Evolutionary conservation across 2,888 invertebrate species (phyloP).

Genomic region (Idaea dimidiata): DNA sequence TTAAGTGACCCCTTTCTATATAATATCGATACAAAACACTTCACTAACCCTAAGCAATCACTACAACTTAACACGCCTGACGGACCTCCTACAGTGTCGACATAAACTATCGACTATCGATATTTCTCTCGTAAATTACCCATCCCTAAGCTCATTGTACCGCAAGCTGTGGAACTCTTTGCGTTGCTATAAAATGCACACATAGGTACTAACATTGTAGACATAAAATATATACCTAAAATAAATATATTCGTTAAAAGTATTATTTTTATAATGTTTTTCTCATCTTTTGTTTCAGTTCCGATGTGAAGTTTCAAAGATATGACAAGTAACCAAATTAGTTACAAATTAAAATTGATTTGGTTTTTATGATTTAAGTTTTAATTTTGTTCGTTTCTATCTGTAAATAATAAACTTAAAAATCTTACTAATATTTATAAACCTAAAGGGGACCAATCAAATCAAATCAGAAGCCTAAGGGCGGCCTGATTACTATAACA

Average conservation of each 20-base stretch:
- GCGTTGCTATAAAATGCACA: background rate
- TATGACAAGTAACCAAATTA: no score
- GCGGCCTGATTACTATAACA: no score
- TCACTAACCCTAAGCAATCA: background rate
- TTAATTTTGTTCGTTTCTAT: no score
- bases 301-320: no score
- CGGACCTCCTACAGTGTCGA: background rate
- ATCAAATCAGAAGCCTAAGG: no score
- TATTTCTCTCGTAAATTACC: background rate
- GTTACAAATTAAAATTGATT: no score
- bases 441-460: no score
- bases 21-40: background rate
- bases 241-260: background rate
- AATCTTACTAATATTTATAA: no score
- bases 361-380: no score
- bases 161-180: background rate
- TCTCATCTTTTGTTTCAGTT: no score
- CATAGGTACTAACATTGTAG: background rate
- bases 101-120: slow-evolving; percentile 5
- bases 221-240: background rate
- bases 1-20: background rate
- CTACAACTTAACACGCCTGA: background rate
- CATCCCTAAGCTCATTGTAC: background rate
- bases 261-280: no score
- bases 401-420: no score